Evolutionary conservation across 2,888 invertebrate genomes (phyloP), one percentile per base, ranked within the genome.

Genomic region (Sipunculus nudus): DNA sequence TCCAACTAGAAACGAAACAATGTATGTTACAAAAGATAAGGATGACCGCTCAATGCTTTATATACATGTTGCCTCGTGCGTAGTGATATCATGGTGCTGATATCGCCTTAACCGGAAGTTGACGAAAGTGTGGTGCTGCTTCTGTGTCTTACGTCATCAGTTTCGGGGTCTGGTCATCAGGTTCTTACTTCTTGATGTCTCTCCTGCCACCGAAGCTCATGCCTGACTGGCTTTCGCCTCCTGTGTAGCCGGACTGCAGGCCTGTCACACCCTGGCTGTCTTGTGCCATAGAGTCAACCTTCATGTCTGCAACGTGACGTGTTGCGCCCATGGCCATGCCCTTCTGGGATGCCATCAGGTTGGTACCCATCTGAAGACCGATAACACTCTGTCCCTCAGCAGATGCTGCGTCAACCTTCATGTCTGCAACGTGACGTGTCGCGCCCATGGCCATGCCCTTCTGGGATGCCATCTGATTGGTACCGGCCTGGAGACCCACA

Each of bases 181-280:
- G n/a, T n/a, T 43, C 45, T 31, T 53, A 29, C 5, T 49, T 50
- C n/a, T 13, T 38, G 58, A 58, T 50, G 29, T 58, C 26, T 41
- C 58, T 50, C 38, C 50, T 52, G 19, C 47, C 57, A 13, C 68
- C 71, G 29, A 66, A 49, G 23, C 55, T 54, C 70, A 67, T 71
- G 21, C 79, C 79, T 21, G 61, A 59, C 61, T 79, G 78, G 26
- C 66, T 72, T 13, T 75, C 79, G 19, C 70, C 75, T 54, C 72
- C 56, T 58, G 75, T 77, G 32, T 68, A 62, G n/a, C 78, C 78
- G 16, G 73, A 71, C 62, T 79, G 79, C n/a, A 76, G 70, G 59
- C 71, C 73, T 53, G 78, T 74, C 26, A 73, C 61, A 6, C 68
- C 70, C 40, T 75, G 65, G 13, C 75, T 71, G 1, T 69, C 74